phyloP scores from a whole-genome alignment of 2,797 vertebrate genomes.

The Fistularia commersonii region DNA sequence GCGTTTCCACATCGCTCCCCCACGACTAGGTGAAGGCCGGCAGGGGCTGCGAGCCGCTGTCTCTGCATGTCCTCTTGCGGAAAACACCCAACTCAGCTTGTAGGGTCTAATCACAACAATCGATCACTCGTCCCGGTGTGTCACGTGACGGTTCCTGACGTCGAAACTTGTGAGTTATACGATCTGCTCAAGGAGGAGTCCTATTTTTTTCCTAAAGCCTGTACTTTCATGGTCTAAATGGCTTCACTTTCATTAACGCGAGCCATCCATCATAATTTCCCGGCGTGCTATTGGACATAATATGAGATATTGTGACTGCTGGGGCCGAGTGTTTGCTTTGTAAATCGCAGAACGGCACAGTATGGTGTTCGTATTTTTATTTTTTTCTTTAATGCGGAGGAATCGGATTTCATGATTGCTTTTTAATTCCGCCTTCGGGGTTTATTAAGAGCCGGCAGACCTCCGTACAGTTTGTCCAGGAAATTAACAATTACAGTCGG shows the following conservation, averaged over 20 bases:
- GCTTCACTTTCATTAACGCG: conserved; percentile 52
- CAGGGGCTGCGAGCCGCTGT: too few relatives aligned
- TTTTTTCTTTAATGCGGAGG: conserved; percentile 71
- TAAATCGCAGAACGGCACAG: conserved; percentile 51
- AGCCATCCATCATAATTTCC: conserved; percentile 60
- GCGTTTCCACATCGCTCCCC: too few relatives aligned
- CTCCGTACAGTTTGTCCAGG: conserved; percentile 71
- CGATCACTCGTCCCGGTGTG: too few relatives aligned
- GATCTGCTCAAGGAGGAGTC: conserved; percentile 3
- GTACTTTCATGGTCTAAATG: conserved; percentile 46
- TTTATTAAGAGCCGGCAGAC: conserved; percentile 81
- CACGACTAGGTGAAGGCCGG: too few relatives aligned
- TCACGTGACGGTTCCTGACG: too few relatives aligned
- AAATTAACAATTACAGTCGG: conserved; percentile 82
- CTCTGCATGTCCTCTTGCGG: too few relatives aligned
- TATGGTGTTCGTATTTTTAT: conserved; percentile 29
- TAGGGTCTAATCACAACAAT: too few relatives aligned
- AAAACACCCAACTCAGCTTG: too few relatives aligned
- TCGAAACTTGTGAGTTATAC: conserved; percentile 2
- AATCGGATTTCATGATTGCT: conserved; percentile 78
- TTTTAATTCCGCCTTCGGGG: conserved; percentile 77
- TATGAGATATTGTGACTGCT: conserved; percentile 30
- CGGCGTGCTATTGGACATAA: conserved; percentile 18
- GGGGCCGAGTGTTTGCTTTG: conserved; percentile 62
- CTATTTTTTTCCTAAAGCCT: conserved; percentile 27